Percentiles rank a stretch among this genome's conserved stretches.
These are phyloP conservation scores for Aphrophora alni DNA, from an alignment of 2,888 invertebrate species.

Conservation along the genomic window DNA sequence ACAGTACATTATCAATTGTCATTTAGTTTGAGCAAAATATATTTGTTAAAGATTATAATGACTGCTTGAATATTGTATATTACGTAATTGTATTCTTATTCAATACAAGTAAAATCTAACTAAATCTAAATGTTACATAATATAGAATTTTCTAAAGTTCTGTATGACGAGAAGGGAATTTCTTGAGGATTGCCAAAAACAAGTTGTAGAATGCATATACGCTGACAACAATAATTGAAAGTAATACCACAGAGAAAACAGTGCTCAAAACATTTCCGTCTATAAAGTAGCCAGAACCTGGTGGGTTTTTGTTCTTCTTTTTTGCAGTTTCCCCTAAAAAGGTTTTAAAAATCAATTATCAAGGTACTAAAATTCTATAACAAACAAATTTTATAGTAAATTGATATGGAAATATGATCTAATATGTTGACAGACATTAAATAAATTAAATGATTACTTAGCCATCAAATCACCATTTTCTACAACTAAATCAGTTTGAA, in stretches of 20 bases:
- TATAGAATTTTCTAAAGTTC: constrained; percentile 67
- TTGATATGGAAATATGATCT: too few species aligned
- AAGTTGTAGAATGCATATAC: constrained; percentile 86
- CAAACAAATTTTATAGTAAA: too few species aligned
- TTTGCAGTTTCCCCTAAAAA: constrained; percentile 25
- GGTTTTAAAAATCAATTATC: background rate
- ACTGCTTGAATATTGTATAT: background rate
- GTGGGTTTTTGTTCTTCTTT: constrained; percentile 48
- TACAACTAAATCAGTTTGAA: too few species aligned
- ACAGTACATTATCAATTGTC: background rate
- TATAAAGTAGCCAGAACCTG: constrained; percentile 67
- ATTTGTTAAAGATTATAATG: background rate
- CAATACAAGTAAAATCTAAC: background rate
- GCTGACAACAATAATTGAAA: constrained; percentile 81
- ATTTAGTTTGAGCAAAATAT: background rate
- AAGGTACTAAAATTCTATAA: too few species aligned
- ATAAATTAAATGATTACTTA: too few species aligned
- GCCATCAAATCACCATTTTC: too few species aligned
- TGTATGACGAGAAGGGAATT: constrained; percentile 80
- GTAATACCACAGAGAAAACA: constrained; percentile 78
- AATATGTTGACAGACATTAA: too few species aligned
- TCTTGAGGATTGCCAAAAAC: constrained; percentile 79
- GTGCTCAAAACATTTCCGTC: constrained; percentile 83
- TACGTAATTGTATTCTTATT: background rate
- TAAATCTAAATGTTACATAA: background rate